Base-by-base conservation (phyloP, 2,113 vertebrate species). In the Scomber japonicus region DNA sequence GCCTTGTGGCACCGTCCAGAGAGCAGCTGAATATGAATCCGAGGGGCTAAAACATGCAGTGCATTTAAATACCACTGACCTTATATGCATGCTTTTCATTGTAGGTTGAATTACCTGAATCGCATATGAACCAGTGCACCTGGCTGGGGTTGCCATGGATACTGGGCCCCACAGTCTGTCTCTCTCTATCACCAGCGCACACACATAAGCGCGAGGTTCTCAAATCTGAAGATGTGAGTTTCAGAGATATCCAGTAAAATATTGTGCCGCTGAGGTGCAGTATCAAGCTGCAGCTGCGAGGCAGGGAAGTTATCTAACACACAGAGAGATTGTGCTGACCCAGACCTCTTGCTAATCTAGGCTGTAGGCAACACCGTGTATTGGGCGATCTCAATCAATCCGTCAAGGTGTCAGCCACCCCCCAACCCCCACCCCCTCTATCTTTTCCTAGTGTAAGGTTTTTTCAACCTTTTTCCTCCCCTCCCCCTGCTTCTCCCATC, bases 111-210 rank as follows among this genome's bases (percentile, higher is more conserved):
- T 85, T 92, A 93, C 90, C 91, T 89, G 91, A 80, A 82, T 85
- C 46, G 71, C 89, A 92, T 89, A 84, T 80, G 84, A 93, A 83
- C 84, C 79, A 56, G 35, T 76, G 87, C 89, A 91, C 92, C 88
- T 93, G 92, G 84, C 49, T 66, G 81, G 4, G 84, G 93, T 94
- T 91, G 90, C 93, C 89, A 92, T 94, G 92, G 92, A 82, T 89
- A 93, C 93, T 46, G 40, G 71, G 65, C 81, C 88, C 87, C 71
- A 51, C 83, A 80, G 86, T 74, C 73, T 72, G 56, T 64, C 74
- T 78, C 71, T 57, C 54, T 65, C 65, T 61, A 3, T 16, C 19
- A 40, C 35, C 7, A 7, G 11, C 27, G 5, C 49, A 14, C 9
- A 74, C 66, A 45, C 7, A 9, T 13, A 24, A 59, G 54, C 16